Evolutionary conservation across 2,888 invertebrate species (phyloP).

Genomic region (Drosophila colorata): DNA sequence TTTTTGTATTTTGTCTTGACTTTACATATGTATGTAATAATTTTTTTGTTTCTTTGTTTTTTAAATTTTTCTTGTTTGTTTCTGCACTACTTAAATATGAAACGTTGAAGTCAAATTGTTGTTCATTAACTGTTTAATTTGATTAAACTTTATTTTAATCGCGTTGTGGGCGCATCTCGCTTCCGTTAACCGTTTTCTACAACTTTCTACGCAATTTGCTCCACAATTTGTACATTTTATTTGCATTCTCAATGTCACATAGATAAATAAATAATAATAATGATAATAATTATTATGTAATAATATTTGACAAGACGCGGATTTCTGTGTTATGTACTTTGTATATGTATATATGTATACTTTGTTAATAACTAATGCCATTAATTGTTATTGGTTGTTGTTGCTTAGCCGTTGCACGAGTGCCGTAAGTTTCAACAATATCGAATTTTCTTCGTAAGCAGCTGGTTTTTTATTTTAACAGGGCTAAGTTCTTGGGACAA

Average conservation of each 20-base stretch:
- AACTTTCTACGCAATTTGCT: constrained; percentile 37
- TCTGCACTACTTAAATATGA: constrained; percentile 80
- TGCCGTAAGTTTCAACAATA: constrained; percentile 60
- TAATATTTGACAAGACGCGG: constrained; percentile 76
- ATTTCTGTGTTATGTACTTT: constrained; percentile 52
- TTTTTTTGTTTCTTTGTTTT: constrained; percentile 32
- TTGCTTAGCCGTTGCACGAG: constrained; percentile 45
- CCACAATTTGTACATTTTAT: constrained; percentile 78
- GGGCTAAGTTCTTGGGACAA: constrained; percentile 33
- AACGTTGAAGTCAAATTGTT: constrained; percentile 78
- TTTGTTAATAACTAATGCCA: constrained; percentile 67
- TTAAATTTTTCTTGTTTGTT: constrained; percentile 58
- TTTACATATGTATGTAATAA: constrained; percentile 62
- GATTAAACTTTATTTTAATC: constrained; percentile 72
- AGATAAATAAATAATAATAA: constrained; percentile 50
- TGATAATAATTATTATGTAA: constrained; percentile 30
- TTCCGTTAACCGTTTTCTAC: constrained; percentile 6
- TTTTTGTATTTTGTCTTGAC: constrained; percentile 40
- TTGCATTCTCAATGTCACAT: constrained; percentile 75
- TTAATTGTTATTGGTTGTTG: constrained; percentile 42
- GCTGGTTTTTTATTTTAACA: constrained; percentile 51
- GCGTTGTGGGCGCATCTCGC: constrained; percentile 38
- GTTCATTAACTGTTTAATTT: constrained; percentile 72
- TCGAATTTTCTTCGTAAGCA: constrained; percentile 57
- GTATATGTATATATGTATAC: constrained; percentile 23